phyloP scores from a whole-genome alignment of 1,140 invertebrate genomes.

The Pararge aegeria region DNA sequence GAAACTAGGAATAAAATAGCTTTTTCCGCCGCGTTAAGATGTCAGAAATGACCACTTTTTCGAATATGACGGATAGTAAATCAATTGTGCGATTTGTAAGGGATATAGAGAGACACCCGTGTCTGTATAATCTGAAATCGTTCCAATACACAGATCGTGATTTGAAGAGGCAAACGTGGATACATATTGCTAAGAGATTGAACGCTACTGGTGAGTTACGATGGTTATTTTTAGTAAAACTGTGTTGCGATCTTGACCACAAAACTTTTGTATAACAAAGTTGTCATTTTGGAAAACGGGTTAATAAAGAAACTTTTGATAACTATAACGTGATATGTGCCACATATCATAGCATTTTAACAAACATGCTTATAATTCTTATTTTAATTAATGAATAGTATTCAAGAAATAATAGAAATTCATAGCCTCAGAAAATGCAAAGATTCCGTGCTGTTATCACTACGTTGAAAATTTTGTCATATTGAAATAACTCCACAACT shows the following conservation, averaged over 20 bases:
- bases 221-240: not conserved
- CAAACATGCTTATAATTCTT: too few species aligned
- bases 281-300: not conserved
- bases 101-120: conserved; percentile 1
- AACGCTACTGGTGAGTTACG: not conserved
- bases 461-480: too few species aligned
- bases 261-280: not conserved
- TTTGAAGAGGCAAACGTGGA: not conserved
- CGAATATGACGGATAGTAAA: not conserved
- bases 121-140: not conserved
- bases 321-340: too few species aligned
- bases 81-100: not conserved
- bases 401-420: too few species aligned
- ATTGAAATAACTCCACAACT: too few species aligned
- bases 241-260: not conserved
- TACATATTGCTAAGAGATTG: not conserved
- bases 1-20: not conserved
- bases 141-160: not conserved
- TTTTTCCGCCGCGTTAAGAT: not conserved
- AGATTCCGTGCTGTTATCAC: too few species aligned
- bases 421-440: too few species aligned
- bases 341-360: too few species aligned
- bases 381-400: too few species aligned
- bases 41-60: not conserved
- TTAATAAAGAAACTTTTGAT: too few species aligned